These are phyloP conservation scores for Antheraea mylitta DNA, from an alignment of 1,140 invertebrate species.

Conservation along the genomic window DNA sequence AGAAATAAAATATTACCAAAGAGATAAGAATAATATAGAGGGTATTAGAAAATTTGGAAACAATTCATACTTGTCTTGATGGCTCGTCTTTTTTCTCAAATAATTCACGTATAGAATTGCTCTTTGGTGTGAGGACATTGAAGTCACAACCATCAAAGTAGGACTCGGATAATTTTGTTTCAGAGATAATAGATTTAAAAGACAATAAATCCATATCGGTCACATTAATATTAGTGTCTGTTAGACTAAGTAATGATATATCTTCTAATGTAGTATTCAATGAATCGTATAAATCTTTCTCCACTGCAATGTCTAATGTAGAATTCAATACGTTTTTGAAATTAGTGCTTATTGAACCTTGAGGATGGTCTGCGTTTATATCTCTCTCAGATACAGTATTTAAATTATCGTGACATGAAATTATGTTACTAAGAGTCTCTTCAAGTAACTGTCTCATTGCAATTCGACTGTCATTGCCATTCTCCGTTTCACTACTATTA, in stretches of 20 bases:
- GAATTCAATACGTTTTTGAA: slow-evolving; percentile 32
- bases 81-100: slow-evolving; percentile 52
- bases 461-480: slow-evolving; percentile 14
- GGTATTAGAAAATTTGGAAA: background rate
- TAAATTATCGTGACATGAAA: slow-evolving; percentile 22
- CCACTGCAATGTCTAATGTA: slow-evolving; percentile 30
- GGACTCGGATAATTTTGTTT: slow-evolving; percentile 52
- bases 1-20: slow-evolving; percentile 16
- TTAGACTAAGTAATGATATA: slow-evolving; percentile 22
- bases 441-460: slow-evolving; percentile 48
- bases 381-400: slow-evolving; percentile 33
- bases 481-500: background rate
- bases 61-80: slow-evolving; percentile 20
- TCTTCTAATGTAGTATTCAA: slow-evolving; percentile 26
- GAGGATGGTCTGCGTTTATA: slow-evolving; percentile 20
- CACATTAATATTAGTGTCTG: slow-evolving; percentile 14
- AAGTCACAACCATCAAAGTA: slow-evolving; percentile 46
- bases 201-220: slow-evolving; percentile 48
- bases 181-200: slow-evolving; percentile 48
- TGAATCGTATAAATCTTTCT: slow-evolving; percentile 33
- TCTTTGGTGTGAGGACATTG: slow-evolving; percentile 23
- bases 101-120: slow-evolving; percentile 44
- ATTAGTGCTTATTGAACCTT: slow-evolving; percentile 31
- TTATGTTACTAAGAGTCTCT: slow-evolving; percentile 38
- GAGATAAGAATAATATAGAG: background rate